These are phyloP conservation scores for Corythoichthys haematopterus DNA, from an alignment of 2,113 vertebrate genomes.

Conservation along the genomic window DNA sequence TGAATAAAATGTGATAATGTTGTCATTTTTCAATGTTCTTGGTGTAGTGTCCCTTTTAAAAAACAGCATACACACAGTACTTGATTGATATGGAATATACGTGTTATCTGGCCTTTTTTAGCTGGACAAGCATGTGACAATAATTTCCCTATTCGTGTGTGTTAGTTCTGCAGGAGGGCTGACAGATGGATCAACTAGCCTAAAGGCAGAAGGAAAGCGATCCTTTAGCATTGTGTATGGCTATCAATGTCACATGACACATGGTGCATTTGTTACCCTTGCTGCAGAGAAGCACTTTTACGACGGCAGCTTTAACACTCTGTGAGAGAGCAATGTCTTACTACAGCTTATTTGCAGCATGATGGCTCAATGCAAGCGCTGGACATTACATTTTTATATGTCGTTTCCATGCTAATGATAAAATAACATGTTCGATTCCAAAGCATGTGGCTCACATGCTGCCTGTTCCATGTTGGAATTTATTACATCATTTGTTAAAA, in stretches of 20 bases:
- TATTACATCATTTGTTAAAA: background rate
- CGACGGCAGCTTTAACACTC: slow-evolving; percentile 4
- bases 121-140: slow-evolving; percentile 53
- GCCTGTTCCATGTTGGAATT: background rate
- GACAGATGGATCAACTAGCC: slow-evolving; percentile 70
- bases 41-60: no score
- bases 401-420: slow-evolving; percentile 9
- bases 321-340: background rate
- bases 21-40: no score
- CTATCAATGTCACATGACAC: slow-evolving; percentile 16
- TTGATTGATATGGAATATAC: no score
- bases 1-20: no score
- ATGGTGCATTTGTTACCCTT: slow-evolving; percentile 21
- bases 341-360: background rate
- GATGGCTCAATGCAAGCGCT: slow-evolving; percentile 1
- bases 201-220: slow-evolving; percentile 43
- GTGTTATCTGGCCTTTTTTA: background rate
- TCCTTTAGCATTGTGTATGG: slow-evolving; percentile 41
- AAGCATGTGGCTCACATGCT: background rate
- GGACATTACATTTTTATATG: slow-evolving; percentile 1
- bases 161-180: slow-evolving; percentile 49
- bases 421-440: background rate
- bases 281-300: slow-evolving; percentile 28
- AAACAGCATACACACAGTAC: no score
- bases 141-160: slow-evolving; percentile 54